Percentiles rank a stretch among this genome's conserved stretches.
These are phyloP conservation scores for Tachypleus tridentatus DNA, from an alignment of 1,140 invertebrate genomes.

Conservation along the genomic window DNA sequence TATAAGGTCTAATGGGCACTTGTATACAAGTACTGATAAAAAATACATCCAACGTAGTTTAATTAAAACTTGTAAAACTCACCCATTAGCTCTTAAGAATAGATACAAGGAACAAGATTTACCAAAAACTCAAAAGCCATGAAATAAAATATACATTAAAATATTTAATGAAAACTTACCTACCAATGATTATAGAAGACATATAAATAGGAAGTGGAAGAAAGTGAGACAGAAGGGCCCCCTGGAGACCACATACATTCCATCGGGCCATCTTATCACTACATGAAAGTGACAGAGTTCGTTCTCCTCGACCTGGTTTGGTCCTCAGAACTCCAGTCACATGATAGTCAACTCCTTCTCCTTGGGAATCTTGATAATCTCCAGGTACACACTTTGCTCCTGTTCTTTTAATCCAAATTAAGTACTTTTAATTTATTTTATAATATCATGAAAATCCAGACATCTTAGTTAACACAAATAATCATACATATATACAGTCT, in stretches of 20 bases:
- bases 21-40: no score
- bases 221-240: constrained; percentile 35
- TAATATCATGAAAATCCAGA: no score
- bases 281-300: constrained; percentile 56
- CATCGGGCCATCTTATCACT: constrained; percentile 40
- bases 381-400: constrained; percentile 68
- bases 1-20: no score
- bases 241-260: constrained; percentile 39
- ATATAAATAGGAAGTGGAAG: constrained; percentile 37
- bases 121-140: no score
- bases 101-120: no score
- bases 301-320: constrained; percentile 83
- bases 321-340: constrained; percentile 57
- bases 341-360: constrained; percentile 47
- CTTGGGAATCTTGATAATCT: constrained; percentile 30
- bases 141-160: background rate
- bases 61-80: no score
- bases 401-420: constrained; percentile 53
- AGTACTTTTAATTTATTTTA: background rate
- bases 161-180: constrained; percentile 25
- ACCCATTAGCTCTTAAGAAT: no score
- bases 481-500: constrained; percentile 4
- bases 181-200: constrained; percentile 52
- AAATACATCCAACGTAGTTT: no score
- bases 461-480: no score